Base-by-base conservation (phyloP, 2,888 invertebrate genomes). In the Drosophila pseudotakahashii region DNA sequence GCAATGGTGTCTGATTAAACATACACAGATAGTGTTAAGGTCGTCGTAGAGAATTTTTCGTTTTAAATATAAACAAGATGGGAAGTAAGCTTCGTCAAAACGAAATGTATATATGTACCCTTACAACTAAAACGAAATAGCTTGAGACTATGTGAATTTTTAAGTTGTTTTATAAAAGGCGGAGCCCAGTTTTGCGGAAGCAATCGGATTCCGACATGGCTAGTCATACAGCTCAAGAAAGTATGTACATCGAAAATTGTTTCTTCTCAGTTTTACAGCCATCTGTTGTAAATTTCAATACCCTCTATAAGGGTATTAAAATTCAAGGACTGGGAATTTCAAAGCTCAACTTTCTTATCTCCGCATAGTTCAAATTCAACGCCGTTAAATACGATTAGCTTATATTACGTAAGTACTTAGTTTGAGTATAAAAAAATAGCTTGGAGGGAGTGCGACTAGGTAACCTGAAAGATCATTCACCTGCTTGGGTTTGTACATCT, bases 381-480 rank as follows among this genome's bases (percentile, higher is more conserved):
- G 23, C 32, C 11, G n/a, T 14, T 32, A 34, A 11, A 14, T n/a
- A 34, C 16, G 34, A 54, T 23, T 32, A 13, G 53, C 32, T 34
- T 4, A 23, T 60, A 11, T 34, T 57, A 57, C 45, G 45, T 23
- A 61, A 14, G 14, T 39, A 14, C 9, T 23, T 23, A 26, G 10
- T 16, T 44, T 36, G 6, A 5, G 30, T 55, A 16, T 16, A 9
- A 44, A 36, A 36, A 34, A 55, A 26, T 34, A 30, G 10, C 13
- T 42, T 16, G 9, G 7, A 14, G 39, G 39, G 9, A 39, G 13
- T 13, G 7, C 23, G 34, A 41, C 42, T 53, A 26, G 54, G 23
- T 13, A 60, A 42, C 42, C 44, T 7, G n/a, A 61, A 57, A 71
- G 78, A 75, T 75, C 78, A 73, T 78, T 78, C 72, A 78, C 78